phyloP scores from a whole-genome alignment of 2,888 invertebrate species.

The Athalia cordata region DNA sequence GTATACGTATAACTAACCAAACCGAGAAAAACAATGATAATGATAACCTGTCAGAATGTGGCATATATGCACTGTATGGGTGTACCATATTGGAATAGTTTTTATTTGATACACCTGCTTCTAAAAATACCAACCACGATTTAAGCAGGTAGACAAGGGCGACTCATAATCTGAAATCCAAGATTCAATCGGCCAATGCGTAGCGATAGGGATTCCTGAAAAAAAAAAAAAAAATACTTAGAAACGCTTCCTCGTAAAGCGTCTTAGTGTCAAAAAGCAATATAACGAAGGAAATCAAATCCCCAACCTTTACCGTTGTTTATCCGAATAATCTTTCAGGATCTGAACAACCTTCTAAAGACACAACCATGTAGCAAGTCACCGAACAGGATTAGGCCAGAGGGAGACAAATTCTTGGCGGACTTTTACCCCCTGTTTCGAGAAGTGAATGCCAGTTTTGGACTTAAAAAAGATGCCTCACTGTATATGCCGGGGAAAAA shows the following conservation, averaged over 20 bases:
- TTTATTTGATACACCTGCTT: constrained; percentile 24
- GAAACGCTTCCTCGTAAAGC: constrained; percentile 38
- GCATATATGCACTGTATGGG: constrained; percentile 5
- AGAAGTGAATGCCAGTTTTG: neutral
- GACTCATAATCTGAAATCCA: constrained; percentile 24
- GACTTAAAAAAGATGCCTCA: neutral
- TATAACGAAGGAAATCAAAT: constrained; percentile 59
- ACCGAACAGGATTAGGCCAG: constrained; percentile 58
- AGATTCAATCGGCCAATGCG: constrained; percentile 4
- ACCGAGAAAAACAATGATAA: constrained; percentile 37
- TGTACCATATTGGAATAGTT: constrained; percentile 23
- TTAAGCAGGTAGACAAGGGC: constrained; percentile 37
- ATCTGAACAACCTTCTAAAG: constrained; percentile 57
- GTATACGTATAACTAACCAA: neutral
- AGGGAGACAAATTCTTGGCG: constrained; percentile 48
- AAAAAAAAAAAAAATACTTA: neutral
- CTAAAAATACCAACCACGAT: constrained; percentile 16
- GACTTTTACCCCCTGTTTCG: neutral
- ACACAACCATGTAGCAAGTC: constrained; percentile 61
- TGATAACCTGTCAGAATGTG: constrained; percentile 27
- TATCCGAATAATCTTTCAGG: constrained; percentile 60
- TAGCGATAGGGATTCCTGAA: constrained; percentile 3
- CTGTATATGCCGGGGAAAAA: neutral
- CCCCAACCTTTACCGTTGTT: constrained; percentile 54
- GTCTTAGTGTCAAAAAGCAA: constrained; percentile 52